These are phyloP conservation scores for Leucosticte australis DNA, from an alignment of 2,113 vertebrate species.

Conservation along the genomic window DNA sequence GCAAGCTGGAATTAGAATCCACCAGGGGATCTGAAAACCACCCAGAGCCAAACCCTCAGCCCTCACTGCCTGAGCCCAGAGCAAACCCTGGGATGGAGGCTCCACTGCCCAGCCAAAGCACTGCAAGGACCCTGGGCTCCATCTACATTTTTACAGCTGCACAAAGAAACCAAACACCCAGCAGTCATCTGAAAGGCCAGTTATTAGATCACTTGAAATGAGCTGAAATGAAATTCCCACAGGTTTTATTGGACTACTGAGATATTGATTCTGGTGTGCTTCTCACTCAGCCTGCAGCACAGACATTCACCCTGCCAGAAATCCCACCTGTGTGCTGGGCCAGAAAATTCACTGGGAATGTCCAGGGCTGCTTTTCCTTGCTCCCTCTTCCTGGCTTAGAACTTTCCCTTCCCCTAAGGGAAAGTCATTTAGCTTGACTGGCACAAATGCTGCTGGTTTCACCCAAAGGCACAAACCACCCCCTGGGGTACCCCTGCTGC, in stretches of 20 bases:
- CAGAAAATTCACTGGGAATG: rapidly evolving
- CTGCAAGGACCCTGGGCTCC: not conserved
- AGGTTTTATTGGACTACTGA: not conserved
- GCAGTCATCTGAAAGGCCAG: not conserved
- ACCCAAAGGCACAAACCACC: not conserved
- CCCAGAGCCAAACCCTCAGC: not conserved
- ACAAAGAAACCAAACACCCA: not conserved
- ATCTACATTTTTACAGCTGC: not conserved
- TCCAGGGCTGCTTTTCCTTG: not conserved
- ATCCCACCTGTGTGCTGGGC: not conserved
- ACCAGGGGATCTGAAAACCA: not conserved
- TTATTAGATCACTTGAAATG: not conserved
- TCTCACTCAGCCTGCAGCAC: not conserved
- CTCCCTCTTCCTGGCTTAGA: not conserved
- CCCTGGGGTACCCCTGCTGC: not conserved
- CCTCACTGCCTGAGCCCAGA: not conserved
- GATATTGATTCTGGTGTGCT: not conserved
- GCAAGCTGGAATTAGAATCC: not conserved
- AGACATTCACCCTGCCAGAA: not conserved
- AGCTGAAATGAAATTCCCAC: not conserved
- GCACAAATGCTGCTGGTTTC: not conserved
- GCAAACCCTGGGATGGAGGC: not conserved
- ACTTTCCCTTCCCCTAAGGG: not conserved
- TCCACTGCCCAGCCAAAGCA: not conserved
- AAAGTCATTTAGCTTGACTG: not conserved